Evolutionary conservation across 2,888 invertebrate genomes (phyloP).

Genomic region (Drosophila differens): DNA sequence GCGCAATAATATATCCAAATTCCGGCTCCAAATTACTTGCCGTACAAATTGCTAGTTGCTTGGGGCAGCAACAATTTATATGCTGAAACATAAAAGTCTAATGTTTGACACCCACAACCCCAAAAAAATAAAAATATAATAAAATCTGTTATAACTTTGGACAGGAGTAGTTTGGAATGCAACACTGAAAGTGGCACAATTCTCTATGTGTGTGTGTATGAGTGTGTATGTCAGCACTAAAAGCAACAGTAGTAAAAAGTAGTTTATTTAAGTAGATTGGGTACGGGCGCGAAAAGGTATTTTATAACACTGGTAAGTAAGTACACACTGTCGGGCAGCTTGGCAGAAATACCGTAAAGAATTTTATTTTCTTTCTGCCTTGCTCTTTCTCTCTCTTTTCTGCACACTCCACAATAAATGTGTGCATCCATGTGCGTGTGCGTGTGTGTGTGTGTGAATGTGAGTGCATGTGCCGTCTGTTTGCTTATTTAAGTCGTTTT

Average conservation of each 20-base stretch:
- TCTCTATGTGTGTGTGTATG: background rate
- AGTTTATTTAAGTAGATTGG: slow-evolving; percentile 72
- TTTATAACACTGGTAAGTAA: slow-evolving; percentile 41
- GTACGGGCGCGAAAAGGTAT: slow-evolving; percentile 52
- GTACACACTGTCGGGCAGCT: slow-evolving; percentile 3
- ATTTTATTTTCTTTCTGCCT: slow-evolving; percentile 31
- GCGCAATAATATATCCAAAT: slow-evolving; percentile 45
- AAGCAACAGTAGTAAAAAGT: slow-evolving; percentile 61
- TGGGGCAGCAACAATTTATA: slow-evolving; percentile 60
- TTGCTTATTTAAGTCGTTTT: slow-evolving; percentile 79
- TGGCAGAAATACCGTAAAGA: slow-evolving; percentile 35
- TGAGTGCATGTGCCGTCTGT: slow-evolving; percentile 41
- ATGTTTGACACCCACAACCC: slow-evolving; percentile 3
- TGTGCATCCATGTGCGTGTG: slow-evolving; percentile 4
- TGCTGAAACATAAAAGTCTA: slow-evolving; percentile 53
- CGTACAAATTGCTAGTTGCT: slow-evolving; percentile 40
- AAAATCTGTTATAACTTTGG: slow-evolving; percentile 50
- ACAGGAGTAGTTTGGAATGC: slow-evolving; percentile 33
- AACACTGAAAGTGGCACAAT: slow-evolving; percentile 26
- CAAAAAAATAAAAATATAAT: slow-evolving; percentile 2
- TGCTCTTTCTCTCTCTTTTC: background rate
- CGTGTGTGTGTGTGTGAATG: slow-evolving; percentile 16
- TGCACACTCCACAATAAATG: slow-evolving; percentile 17
- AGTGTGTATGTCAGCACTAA: slow-evolving; percentile 32
- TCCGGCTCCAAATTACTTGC: slow-evolving; percentile 47